Evolutionary conservation across 2,797 vertebrate species (phyloP).

Genomic region (Platyrinchus mystaceus): DNA sequence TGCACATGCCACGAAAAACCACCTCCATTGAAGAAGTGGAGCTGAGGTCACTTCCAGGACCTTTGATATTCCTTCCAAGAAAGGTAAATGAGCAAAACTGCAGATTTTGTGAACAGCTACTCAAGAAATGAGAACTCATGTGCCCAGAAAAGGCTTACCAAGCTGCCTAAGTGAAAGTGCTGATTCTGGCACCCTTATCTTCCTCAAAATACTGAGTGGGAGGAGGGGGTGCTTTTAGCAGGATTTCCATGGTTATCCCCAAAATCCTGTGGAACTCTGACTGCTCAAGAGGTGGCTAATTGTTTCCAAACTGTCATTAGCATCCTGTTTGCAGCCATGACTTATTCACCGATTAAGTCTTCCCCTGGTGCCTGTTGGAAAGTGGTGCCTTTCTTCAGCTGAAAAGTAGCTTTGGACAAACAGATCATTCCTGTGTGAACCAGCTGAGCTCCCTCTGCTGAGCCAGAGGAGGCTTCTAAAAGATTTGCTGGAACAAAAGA

Average conservation of each 20-base stretch:
- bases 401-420: background rate
- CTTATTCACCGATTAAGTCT: background rate
- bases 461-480: background rate
- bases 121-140: background rate
- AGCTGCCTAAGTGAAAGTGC: background rate
- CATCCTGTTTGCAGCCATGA: background rate
- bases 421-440: background rate
- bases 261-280: background rate
- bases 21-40: background rate
- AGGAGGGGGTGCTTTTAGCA: background rate
- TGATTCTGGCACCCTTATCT: background rate
- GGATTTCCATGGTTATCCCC: background rate
- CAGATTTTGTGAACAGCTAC: background rate
- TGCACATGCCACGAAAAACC: fast-evolving
- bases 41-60: background rate
- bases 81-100: background rate
- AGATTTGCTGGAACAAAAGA: background rate
- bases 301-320: background rate
- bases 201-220: background rate
- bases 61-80: background rate
- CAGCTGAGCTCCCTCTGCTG: background rate
- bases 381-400: background rate
- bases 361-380: background rate
- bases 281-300: background rate
- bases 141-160: background rate